A percentile compares a stretch with the other conserved stretches of the same genome.
Conservation (phyloP, 2,797 vertebrate species). For the Sarcophilus harrisii region DNA sequence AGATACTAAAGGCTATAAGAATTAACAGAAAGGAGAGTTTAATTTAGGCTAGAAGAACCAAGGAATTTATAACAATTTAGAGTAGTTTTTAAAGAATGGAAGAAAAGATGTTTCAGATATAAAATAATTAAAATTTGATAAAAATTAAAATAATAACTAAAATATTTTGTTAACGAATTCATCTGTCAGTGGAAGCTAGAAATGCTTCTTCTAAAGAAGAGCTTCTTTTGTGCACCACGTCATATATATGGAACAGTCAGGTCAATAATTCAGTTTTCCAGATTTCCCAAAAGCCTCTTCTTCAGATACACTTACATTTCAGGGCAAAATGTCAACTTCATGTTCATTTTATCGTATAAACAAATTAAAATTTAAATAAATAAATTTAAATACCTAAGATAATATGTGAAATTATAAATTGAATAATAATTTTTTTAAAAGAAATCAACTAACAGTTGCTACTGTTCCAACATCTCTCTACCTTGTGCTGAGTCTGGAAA, state of each 20-base stretch:
- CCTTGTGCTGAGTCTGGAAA: neutral
- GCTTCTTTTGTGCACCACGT: neutral
- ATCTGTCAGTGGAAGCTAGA: neutral
- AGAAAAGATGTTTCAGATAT: neutral
- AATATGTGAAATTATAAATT: neutral
- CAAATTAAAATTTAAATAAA: neutral
- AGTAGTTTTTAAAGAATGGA: slow-evolving; percentile 16
- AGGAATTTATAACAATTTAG: slow-evolving; percentile 27
- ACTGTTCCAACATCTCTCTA: neutral
- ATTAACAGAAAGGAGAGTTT: slow-evolving; percentile 33
- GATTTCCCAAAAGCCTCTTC: neutral
- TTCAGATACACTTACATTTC: neutral
- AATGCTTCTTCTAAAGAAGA: neutral
- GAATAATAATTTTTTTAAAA: neutral
- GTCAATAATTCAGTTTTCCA: neutral
- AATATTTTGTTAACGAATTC: neutral
- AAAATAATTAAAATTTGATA: neutral
- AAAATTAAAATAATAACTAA: neutral
- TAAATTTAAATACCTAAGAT: neutral
- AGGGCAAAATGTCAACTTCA: neutral
- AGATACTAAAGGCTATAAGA: neutral
- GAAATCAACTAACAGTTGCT: neutral
- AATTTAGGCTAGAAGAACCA: neutral
- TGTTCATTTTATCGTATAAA: neutral
- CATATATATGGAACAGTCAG: neutral